phyloP scores from a whole-genome alignment of 1,140 invertebrate genomes.

The Steinernema feltiae region DNA sequence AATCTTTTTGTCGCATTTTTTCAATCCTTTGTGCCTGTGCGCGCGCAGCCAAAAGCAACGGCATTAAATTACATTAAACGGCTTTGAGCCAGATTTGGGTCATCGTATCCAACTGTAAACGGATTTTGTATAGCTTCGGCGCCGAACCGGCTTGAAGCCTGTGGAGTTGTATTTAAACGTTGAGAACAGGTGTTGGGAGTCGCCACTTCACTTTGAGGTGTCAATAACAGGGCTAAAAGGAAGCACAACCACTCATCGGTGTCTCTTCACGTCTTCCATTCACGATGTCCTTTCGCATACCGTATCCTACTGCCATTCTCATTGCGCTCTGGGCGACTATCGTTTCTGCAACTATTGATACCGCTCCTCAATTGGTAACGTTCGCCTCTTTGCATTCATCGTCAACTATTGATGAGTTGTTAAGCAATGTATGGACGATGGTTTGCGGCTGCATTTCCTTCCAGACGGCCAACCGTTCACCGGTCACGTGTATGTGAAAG shows the following conservation, averaged over 20 bases:
- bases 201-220: constrained; percentile 11
- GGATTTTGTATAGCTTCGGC: constrained; percentile 3
- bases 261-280: constrained; percentile 9
- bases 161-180: background rate
- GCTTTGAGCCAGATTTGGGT: constrained; percentile 15
- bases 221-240: constrained; percentile 11
- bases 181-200: constrained; percentile 9
- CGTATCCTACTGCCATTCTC: constrained; percentile 1
- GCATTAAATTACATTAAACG: constrained; percentile 15
- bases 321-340: background rate
- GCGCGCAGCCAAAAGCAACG: constrained; percentile 1
- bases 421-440: constrained; percentile 28
- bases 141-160: constrained; percentile 12
- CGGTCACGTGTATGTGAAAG: constrained; percentile 37
- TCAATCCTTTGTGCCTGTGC: background rate
- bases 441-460: constrained; percentile 24
- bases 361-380: constrained; percentile 15
- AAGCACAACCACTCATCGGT: constrained; percentile 11
- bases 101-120: constrained; percentile 5
- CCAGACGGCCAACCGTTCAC: constrained; percentile 27
- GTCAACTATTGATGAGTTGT: background rate
- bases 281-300: constrained; percentile 12
- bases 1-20: constrained; percentile 13
- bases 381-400: background rate
- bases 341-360: background rate